Percentiles rank a stretch among this genome's conserved stretches.
phyloP scores from a whole-genome alignment of 2,113 vertebrate genomes.

The Cercocebus atys region DNA sequence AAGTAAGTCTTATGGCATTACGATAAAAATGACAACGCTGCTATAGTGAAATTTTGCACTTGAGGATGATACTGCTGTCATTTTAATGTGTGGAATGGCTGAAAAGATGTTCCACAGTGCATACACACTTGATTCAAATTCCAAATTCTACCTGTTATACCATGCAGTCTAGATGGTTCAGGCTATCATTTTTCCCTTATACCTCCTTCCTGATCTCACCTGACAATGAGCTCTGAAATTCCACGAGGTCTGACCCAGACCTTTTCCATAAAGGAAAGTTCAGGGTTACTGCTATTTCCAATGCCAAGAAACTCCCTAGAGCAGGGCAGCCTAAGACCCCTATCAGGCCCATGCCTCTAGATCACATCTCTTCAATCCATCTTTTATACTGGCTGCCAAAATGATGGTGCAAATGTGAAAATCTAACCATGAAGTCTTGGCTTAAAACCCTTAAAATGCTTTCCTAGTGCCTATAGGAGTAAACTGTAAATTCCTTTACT shows the following conservation, averaged over 20 bases:
- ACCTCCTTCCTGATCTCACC: not conserved
- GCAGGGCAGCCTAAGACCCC: not conserved
- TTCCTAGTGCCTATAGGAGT: not conserved
- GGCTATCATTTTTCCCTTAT: not conserved
- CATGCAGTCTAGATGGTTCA: not conserved
- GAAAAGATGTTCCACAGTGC: not conserved
- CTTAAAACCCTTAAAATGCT: slow-evolving; percentile 36
- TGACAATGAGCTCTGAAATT: not conserved
- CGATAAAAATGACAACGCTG: not conserved
- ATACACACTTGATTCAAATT: not conserved
- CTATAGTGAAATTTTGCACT: not conserved
- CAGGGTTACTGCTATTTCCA: not conserved
- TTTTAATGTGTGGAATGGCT: not conserved
- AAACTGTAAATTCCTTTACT: slow-evolving; percentile 36
- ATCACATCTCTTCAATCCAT: not conserved
- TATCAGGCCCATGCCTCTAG: not conserved
- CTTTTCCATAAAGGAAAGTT: not conserved
- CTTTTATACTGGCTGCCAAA: slow-evolving; percentile 27
- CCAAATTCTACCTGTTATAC: not conserved
- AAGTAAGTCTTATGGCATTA: not conserved
- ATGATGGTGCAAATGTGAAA: slow-evolving; percentile 38
- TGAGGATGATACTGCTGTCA: not conserved
- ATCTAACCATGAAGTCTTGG: not conserved
- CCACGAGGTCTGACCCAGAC: not conserved
- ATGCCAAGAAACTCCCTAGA: not conserved